Evolutionary conservation across 2,888 invertebrate species (phyloP).

Genomic region (Crioceris asparagi): DNA sequence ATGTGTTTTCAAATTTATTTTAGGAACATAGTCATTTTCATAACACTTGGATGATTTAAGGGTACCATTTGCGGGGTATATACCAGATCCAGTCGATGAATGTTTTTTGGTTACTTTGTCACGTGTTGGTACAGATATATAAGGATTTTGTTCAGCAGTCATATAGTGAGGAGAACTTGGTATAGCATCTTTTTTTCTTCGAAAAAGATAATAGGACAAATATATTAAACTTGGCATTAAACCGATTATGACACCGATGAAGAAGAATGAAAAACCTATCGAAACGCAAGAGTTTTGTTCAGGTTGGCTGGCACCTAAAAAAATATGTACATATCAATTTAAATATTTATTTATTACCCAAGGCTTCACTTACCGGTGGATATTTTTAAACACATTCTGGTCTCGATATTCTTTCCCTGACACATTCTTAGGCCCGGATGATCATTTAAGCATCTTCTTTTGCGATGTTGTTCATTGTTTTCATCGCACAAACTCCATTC

Average conservation of each 20-base stretch:
- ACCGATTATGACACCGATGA: slow-evolving; percentile 28
- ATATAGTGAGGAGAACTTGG: slow-evolving; percentile 75
- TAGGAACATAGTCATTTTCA: slow-evolving; percentile 53
- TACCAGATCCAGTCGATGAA: slow-evolving; percentile 36
- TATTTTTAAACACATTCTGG: too few species aligned
- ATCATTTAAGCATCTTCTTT: too few species aligned
- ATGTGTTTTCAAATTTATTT: slow-evolving; percentile 52
- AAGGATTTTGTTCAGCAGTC: slow-evolving; percentile 70
- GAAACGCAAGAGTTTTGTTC: slow-evolving; percentile 19
- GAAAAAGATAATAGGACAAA: slow-evolving; percentile 21
- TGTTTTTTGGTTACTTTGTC: slow-evolving; percentile 48
- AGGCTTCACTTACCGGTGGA: too few species aligned
- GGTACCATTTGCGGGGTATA: slow-evolving; percentile 24
- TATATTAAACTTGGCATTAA: slow-evolving; percentile 27
- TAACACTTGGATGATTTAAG: slow-evolving; percentile 46
- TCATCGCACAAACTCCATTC: too few species aligned
- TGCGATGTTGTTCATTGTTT: too few species aligned
- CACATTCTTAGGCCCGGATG: too few species aligned
- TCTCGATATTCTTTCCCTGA: too few species aligned
- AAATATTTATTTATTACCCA: too few species aligned
- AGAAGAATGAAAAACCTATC: slow-evolving; percentile 20
- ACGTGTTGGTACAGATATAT: slow-evolving; percentile 71
- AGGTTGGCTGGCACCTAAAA: not conserved
- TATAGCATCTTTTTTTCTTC: slow-evolving; percentile 44
- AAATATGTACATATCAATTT: not conserved